Evolutionary conservation across 2,888 invertebrate species (phyloP).

Genomic region (Podabrus alpinus): DNA sequence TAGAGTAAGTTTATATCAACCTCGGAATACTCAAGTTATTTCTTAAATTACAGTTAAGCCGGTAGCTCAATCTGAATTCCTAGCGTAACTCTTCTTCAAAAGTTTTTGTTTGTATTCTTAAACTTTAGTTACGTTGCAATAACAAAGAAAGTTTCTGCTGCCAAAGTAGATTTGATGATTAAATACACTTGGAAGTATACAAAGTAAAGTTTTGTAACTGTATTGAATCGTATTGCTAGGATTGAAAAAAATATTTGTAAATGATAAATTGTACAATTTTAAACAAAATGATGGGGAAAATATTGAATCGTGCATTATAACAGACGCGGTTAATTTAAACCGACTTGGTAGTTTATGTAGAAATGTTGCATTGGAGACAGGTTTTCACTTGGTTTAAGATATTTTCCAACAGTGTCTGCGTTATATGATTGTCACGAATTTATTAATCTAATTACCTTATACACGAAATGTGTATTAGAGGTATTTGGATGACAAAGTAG

Average conservation of each 20-base stretch:
- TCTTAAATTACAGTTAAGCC: constrained; percentile 2
- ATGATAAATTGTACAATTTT: background rate
- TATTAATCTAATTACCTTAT: constrained; percentile 16
- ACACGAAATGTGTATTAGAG: constrained; percentile 21
- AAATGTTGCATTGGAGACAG: background rate
- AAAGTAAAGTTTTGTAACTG: constrained; percentile 16
- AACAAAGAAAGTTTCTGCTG: constrained; percentile 30
- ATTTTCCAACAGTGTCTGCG: background rate
- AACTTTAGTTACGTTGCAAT: constrained; percentile 30
- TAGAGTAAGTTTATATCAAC: background rate
- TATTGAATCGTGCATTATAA: background rate
- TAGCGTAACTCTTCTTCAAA: constrained; percentile 31
- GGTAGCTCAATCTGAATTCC: constrained; percentile 35
- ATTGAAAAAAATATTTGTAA: background rate
- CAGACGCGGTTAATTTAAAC: background rate
- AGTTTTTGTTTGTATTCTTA: constrained; percentile 34
- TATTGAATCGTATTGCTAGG: background rate
- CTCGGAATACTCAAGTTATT: background rate
- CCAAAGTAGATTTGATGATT: constrained; percentile 30
- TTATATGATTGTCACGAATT: constrained; percentile 11
- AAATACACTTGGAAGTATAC: constrained; percentile 29
- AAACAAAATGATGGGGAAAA: background rate
- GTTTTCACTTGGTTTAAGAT: background rate
- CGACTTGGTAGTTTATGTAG: background rate
- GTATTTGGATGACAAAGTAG: constrained; percentile 29